Evolutionary conservation across 2,888 invertebrate genomes (phyloP), one percentile per base, ranked within the genome.

Genomic region (Crepidodera aurea): DNA sequence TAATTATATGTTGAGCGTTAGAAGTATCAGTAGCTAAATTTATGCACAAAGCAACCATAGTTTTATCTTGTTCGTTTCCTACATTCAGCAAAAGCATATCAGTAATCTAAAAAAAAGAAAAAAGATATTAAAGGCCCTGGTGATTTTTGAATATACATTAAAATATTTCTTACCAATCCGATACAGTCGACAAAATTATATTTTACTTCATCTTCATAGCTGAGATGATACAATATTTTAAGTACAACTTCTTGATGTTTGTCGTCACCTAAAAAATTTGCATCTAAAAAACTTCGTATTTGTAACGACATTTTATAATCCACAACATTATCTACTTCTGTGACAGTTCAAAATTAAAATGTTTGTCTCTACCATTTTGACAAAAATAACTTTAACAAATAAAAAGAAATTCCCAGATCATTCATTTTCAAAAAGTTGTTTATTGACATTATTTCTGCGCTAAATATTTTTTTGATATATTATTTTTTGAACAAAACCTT

Each of bases 171-270:
- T 80, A 90, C 90, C 84, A 92, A 83, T 75, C 95, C 92, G 60
- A 98, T 92, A 81, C 94, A 96, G 80, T 98, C 97, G 4, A 93
- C 91, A 78, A 98, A 96, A 89, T 96, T 91, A 32, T 92, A 85
- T 82, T 97, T 96, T 7, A 94, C 93, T 80, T 94, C 87, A 78
- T 97, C 96, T 78, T 98, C 96, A 86, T 96, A 91, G 78, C 96
- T 97, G 74, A 97, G 85, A 79, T 98, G 96, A 79, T 98, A 98
- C 40, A 98, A 82, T 64, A 92, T 85, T 79, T 92, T 93, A 75
- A 93, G 85, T 65, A 92, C 90, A 62, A 90, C 86, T 70, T 87
- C 87, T 73, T 91, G 91, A 79, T 91, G 91, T 73, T 90, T 88
- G 67, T 91, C 88, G 75, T 93, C 92, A 81, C 87, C 89, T 88